Evolutionary conservation across 37 sponge, comb jelly and placozoan genomes (phyloP), one percentile per base, ranked within the genome.

Genomic region (Tethya wilhelma): DNA sequence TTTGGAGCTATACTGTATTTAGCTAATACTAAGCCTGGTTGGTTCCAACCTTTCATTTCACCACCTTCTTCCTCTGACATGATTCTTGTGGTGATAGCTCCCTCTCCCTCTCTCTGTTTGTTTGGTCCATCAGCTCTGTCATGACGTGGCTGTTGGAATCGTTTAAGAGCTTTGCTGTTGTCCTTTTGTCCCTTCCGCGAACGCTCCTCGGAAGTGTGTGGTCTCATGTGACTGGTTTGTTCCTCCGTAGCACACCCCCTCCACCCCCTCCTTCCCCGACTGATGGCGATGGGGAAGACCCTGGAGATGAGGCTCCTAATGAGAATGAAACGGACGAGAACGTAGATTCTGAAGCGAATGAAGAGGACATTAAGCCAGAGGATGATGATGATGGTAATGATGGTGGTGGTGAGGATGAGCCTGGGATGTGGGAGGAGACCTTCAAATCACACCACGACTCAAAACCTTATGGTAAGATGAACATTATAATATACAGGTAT

Each of bases 381-480:
- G 43, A 26, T 1, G n/a, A 40, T 14, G 69, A 41, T 7, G 37
- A 66, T 66, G 37, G 71, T 0, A 45, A 62, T 38, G 37, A 69
- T n/a, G 87, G 77, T 28, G 79, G 77, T 0, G 63, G 55, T 38
- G 83, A 71, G 65, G 60, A 59, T 5, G 88, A 87, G 33, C 71
- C 77, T 6, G 91, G 86, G 12, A 80, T 83, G 78, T 98, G 99
- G 99, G 92, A 93, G 69, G 99, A 98, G 79, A 87, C 75, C 6
- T 98, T 98, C 75, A 98, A 96, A 81, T 72, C 90, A 28, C 95
- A 96, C 45, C 70, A 76, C 40, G 99, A 98, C 83, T 96, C 99
- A n/a, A 93, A 93, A 46, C 96, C 96, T 9, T 82, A 90, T 55
- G 97, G 95, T 94, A 53, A 36, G 67, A 55, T 3, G n/a, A n/a